Base-by-base conservation (phyloP, 2,113 vertebrate species). In the Rattus rattus region DNA sequence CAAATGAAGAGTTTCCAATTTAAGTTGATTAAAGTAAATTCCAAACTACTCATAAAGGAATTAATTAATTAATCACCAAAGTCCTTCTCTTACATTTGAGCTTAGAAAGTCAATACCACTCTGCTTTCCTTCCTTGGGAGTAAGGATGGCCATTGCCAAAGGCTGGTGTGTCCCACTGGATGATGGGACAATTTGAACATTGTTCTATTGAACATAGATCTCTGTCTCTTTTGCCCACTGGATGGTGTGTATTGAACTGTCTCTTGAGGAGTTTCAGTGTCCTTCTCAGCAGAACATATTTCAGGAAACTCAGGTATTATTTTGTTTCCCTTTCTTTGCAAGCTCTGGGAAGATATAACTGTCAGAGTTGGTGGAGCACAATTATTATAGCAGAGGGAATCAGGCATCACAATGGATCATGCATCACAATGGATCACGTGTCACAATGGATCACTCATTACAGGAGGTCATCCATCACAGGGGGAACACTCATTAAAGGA, bases 1-100 rank as follows among this genome's bases (percentile, higher is more conserved):
- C 13, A 36, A 54, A 36, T 0, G 19, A 43, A 7, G 2, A 2
- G 9, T 72, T 4, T 9, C 11, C 1, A 11, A 26, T 5, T 47
- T 5, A 61, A 63, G 33, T 2, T 30, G 3, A 49, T 14, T 7
- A 69, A 6, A 30, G 4, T 1, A 36, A 36, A 1, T 47, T 39
- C 49, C 14, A 20, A 36, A 10, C 19, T 5, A 9, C 30, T 65
- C 17, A 84, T 26, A 65, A 39, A n/a, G 61, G 33, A 61, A 39
- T 43, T 28, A 63, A 84, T 63, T 79, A 30, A 17, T 54, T 8
- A 84, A 63, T 63, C 13, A 84, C 61, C 81, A 63, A 43, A 17
- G 43, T 26, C 1, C 14, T 85, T 65, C 14, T 43, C 56, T 84
- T 47, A 49, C 2, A 49, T 76, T 49, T 49, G 24, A 52, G 47